Base-by-base conservation (phyloP, 2,797 vertebrate species). In the Lophius americanus region DNA sequence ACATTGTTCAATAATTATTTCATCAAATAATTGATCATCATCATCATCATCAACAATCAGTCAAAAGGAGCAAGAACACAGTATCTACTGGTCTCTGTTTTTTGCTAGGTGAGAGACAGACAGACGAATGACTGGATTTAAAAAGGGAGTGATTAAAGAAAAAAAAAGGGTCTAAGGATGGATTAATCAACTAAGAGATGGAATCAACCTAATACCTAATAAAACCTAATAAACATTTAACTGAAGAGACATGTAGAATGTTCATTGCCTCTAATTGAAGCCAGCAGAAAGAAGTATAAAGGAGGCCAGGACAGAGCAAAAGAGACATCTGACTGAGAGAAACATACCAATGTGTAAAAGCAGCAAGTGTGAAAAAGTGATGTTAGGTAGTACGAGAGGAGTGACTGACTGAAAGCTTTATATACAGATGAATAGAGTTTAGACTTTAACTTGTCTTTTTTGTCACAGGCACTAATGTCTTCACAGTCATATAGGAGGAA, bases 41-140 rank as follows among this genome's bases (percentile, higher is more conserved):
- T 92, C 92, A 92, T 92, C 87, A 51, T 89, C 86, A 89, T 92
- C 88, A 93, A 92, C 92, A 93, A 94, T 94, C 92, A 92, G 91
- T 92, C 91, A 91, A 93, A 88, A 93, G 92, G 90, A 95, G 93
- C 93, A 93, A 93, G 92, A 95, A 95, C 93, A 95, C 94, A 95
- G 94, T 95, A 94, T 94, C 94, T 94, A 94, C 92, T 94, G 94
- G 94, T 95, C 94, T 95, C 94, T 95, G 93, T 91, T 94, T 94
- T 95, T 95, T 95, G 94, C 93, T 95, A 95, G 92, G 93, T 93
- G 93, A 93, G 85, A 91, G 88, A 93, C 89, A 73, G 85, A 92
- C 85, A 82, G 80, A 87, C 77, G 79, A 76, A 90, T 87, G 86
- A 83, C 83, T 73, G 74, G 82, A 76, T 68, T 71, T 32, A 32